Conservation (phyloP, 2,888 invertebrate species). For the Chrysina gloriosa region DNA sequence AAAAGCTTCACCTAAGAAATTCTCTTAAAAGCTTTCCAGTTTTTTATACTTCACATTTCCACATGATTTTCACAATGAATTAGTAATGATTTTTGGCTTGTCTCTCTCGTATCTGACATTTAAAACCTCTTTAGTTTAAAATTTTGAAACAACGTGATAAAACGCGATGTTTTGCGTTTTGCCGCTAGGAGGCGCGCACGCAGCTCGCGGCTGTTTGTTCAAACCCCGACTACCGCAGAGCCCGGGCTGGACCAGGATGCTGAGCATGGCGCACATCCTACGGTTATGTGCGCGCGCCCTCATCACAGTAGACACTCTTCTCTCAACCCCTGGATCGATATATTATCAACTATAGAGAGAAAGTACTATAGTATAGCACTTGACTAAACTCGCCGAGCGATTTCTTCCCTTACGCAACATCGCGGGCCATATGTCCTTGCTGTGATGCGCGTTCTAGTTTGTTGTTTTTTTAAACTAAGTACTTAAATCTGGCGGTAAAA, state of each 20-base stretch:
- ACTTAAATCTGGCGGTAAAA: not conserved
- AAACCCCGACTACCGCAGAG: conserved; percentile 63
- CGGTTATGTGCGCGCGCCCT: conserved; percentile 37
- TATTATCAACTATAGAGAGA: conserved; percentile 35
- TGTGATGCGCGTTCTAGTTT: not conserved
- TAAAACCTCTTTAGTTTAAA: conserved; percentile 6
- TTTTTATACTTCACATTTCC: not conserved
- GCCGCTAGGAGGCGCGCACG: conserved; percentile 52
- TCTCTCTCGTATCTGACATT: not conserved
- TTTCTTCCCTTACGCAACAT: conserved; percentile 12
- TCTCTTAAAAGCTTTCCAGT: not conserved
- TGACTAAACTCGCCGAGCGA: conserved; percentile 15
- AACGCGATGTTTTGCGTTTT: conserved; percentile 47
- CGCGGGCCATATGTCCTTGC: conserved; percentile 22
- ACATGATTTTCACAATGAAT: conserved; percentile 16
- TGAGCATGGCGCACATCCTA: conserved; percentile 57
- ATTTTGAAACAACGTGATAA: conserved; percentile 32
- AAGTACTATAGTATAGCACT: conserved; percentile 37
- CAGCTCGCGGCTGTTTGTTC: conserved; percentile 54
- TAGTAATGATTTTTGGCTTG: not conserved
- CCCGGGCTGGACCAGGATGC: conserved; percentile 65
- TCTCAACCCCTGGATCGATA: conserved; percentile 37
- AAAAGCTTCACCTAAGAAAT: not conserved
- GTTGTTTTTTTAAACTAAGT: conserved; percentile 3
- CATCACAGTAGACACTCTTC: conserved; percentile 34